Evolutionary conservation across 2,113 vertebrate genomes (phyloP).

Genomic region (Crotalus helleri): DNA sequence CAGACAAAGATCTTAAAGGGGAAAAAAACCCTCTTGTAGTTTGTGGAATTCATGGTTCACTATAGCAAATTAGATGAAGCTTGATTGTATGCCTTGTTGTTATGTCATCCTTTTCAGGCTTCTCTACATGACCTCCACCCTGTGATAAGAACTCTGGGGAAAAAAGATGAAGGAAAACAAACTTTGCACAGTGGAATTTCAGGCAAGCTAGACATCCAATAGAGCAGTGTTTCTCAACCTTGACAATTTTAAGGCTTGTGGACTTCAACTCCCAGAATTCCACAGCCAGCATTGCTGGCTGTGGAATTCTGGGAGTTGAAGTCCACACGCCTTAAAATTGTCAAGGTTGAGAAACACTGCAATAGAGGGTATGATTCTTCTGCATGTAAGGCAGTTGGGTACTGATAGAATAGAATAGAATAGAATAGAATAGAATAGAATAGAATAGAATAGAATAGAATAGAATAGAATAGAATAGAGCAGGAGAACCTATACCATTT

Average conservation of each 20-base stretch:
- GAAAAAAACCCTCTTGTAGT: background rate
- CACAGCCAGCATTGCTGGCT: too few species aligned
- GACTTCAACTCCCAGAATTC: too few species aligned
- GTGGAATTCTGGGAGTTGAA: too few species aligned
- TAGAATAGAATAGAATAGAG: too few species aligned
- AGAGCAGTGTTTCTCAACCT: background rate
- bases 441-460: too few species aligned
- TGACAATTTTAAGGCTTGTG: too few species aligned
- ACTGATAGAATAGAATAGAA: background rate
- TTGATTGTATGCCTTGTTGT: background rate
- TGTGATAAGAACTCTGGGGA: background rate
- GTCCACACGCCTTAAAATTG: too few species aligned
- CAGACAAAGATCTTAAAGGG: background rate
- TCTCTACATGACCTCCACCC: background rate
- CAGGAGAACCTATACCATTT: too few species aligned
- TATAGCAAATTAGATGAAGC: background rate
- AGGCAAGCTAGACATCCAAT: background rate
- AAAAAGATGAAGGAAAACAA: background rate
- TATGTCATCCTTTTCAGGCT: background rate
- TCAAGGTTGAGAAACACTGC: too few species aligned
- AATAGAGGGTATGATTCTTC: background rate
- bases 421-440: too few species aligned
- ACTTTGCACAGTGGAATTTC: background rate
- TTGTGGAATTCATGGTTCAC: background rate
- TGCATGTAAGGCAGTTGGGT: background rate